Percentiles rank a stretch among this genome's conserved stretches.
phyloP scores from a whole-genome alignment of 2,888 invertebrate species.

The Digitonthophagus gazella region DNA sequence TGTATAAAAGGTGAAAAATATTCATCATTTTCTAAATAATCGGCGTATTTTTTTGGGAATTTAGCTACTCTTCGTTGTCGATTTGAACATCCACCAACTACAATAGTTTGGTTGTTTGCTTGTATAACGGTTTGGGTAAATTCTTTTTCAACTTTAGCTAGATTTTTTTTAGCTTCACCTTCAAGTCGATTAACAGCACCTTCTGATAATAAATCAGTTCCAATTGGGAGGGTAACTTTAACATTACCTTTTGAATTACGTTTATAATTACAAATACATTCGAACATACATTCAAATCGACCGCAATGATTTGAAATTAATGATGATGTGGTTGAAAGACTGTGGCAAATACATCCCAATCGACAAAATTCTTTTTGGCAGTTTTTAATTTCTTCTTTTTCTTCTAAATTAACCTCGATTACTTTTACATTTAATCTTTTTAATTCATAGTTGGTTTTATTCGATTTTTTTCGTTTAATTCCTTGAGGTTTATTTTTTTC shows the following conservation, averaged over 20 bases:
- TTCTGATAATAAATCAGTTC: constrained; percentile 42
- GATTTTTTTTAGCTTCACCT: constrained; percentile 54
- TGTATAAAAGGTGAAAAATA: constrained; percentile 21
- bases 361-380: constrained; percentile 60
- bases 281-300: constrained; percentile 60
- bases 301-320: constrained; percentile 59
- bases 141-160: constrained; percentile 69
- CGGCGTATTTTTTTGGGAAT: constrained; percentile 61
- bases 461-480: constrained; percentile 24
- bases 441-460: constrained; percentile 52
- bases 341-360: constrained; percentile 67
- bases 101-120: constrained; percentile 62
- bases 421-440: constrained; percentile 65
- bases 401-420: constrained; percentile 53
- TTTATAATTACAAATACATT: constrained; percentile 52
- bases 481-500: no score
- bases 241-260: constrained; percentile 32
- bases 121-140: constrained; percentile 71
- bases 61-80: constrained; percentile 59
- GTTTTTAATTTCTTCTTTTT: constrained; percentile 37
- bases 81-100: constrained; percentile 57
- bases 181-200: constrained; percentile 50
- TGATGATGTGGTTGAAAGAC: constrained; percentile 52
- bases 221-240: constrained; percentile 40
- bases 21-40: constrained; percentile 51